Evolutionary conservation across 1,140 invertebrate genomes (phyloP), one percentile per base, ranked within the genome.

Genomic region (Sarcophaga peregrina): DNA sequence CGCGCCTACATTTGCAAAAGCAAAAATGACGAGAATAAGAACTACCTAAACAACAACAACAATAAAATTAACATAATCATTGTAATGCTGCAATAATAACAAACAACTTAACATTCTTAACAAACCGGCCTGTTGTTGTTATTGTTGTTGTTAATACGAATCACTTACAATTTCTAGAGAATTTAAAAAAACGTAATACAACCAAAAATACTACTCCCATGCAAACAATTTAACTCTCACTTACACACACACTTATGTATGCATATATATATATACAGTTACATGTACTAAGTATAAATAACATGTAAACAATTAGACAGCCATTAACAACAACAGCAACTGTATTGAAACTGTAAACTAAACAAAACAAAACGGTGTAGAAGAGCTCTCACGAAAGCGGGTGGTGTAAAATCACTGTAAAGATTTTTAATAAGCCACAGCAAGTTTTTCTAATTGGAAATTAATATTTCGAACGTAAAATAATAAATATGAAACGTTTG

Each of bases 1-100:
- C 62, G 62, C 62, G 62, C 62, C 62, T 68, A 68, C 62, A 68
- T 68, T 68, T 68, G 54, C 54, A 58, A 58, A 58, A 58, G n/a
- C 25, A 37, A 37, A 37, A 37, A 37, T 7, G 13, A 58, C 11
- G n/a, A 58, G n/a, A 58, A 58, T 5, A n/a, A 58, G 13, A 58
- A 58, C 54, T 20, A 20, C n/a, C 25, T n/a, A n/a, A n/a, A n/a
- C n/a, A n/a, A 37, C 25, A 37, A 4, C 25, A 37, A 37, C 25
- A 37, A 37, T 4, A 37, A 37, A 37, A 37, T 37, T 37, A 37
- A 37, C 4, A 37, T 37, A 37, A 37, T 37, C 25, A 37, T 37
- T 37, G 25, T 37, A 37, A 37, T 37, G 25, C 25, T 37, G 25
- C 25, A 37, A 37, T 37, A 37, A 37, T 37, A 37, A 37, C 25